These are phyloP conservation scores for Argyrosomus japonicus DNA, from an alignment of 2,113 vertebrate species.

Conservation along the genomic window DNA sequence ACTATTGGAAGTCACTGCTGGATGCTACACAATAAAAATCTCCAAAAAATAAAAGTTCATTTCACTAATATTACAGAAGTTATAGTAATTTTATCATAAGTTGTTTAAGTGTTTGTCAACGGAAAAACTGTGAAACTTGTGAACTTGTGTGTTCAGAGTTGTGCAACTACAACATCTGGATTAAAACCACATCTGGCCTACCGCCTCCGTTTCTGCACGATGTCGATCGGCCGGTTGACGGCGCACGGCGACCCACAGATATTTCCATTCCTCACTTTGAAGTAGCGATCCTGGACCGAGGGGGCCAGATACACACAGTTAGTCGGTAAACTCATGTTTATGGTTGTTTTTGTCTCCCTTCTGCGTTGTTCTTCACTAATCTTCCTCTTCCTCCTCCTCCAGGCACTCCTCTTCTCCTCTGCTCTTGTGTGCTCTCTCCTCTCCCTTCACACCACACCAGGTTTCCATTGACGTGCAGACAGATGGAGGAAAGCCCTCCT, in stretches of 20 bases:
- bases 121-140: neutral
- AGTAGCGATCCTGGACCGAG: slow-evolving; percentile 73
- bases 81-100: neutral
- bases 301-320: slow-evolving; percentile 74
- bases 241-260: slow-evolving; percentile 84
- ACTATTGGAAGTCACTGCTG: neutral
- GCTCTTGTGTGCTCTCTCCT: slow-evolving; percentile 45
- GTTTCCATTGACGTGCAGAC: slow-evolving; percentile 62
- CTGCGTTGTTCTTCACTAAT: slow-evolving; percentile 43
- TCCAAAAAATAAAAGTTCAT: too few species aligned
- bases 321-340: slow-evolving; percentile 84
- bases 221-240: slow-evolving; percentile 87
- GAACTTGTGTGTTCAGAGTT: slow-evolving; percentile 22
- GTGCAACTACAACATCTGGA: slow-evolving; percentile 60
- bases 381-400: slow-evolving; percentile 50
- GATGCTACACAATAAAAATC: neutral
- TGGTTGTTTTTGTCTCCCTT: slow-evolving; percentile 22
- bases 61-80: neutral
- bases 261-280: slow-evolving; percentile 80
- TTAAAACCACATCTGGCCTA: slow-evolving; percentile 74
- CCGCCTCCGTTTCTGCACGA: slow-evolving; percentile 86
- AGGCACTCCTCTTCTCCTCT: slow-evolving; percentile 33
- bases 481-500: slow-evolving; percentile 61
- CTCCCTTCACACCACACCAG: slow-evolving; percentile 53
- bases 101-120: neutral